phyloP scores from a whole-genome alignment of 2,113 vertebrate species.

The Corydoras maculifer region DNA sequence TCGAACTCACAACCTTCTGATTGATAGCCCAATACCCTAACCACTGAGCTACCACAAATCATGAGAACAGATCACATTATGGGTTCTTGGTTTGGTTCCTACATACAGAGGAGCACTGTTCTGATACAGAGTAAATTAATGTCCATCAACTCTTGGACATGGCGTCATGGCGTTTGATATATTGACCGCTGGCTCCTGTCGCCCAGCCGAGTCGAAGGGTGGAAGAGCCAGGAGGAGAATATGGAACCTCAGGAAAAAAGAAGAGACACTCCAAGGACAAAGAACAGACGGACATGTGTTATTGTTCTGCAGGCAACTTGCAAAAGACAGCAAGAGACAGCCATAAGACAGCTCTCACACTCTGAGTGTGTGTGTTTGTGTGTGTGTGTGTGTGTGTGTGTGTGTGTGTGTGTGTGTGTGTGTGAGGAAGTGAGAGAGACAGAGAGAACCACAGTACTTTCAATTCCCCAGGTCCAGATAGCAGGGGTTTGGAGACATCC shows the following conservation, averaged over 20 bases:
- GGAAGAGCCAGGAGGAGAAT: neutral
- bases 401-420: no score
- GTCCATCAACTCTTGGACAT: neutral
- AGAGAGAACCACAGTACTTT: constrained; percentile 41
- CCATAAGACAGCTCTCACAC: constrained; percentile 3
- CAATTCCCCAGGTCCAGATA: constrained; percentile 47
- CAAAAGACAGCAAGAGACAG: constrained; percentile 24
- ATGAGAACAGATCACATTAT: neutral
- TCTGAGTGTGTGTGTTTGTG: constrained; percentile 13
- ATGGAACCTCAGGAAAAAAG: neutral
- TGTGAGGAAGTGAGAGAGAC: no score
- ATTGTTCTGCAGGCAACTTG: constrained; percentile 19
- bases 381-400: constrained; percentile 19
- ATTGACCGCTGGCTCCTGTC: constrained; percentile 7
- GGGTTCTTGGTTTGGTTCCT: constrained; percentile 23
- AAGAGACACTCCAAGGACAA: neutral
- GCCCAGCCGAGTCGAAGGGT: constrained; percentile 2
- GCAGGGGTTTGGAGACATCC: constrained; percentile 37
- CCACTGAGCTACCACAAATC: no score
- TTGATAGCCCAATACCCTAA: no score
- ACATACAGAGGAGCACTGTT: neutral
- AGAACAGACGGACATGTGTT: neutral
- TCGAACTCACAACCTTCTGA: no score
- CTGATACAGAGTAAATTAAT: constrained; percentile 19
- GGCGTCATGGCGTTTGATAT: neutral